A percentile compares a stretch with the other conserved stretches of the same genome.
Conservation (phyloP, 2,113 vertebrate genomes). For the Carassius auratus region DNA sequence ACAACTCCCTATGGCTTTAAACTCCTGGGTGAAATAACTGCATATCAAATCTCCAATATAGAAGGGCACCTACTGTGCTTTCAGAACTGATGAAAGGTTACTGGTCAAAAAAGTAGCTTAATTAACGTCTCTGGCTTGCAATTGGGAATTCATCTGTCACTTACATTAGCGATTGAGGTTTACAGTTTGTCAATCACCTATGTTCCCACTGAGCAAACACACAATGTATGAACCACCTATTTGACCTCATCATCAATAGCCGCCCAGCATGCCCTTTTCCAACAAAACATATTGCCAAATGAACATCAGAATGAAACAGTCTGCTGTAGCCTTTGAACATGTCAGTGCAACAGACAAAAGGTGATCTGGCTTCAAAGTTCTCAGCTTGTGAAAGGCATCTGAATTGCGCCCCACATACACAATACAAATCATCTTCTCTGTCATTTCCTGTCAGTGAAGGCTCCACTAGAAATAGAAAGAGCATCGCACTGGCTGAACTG, state of each 20-base stretch:
- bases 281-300: conserved; percentile 34
- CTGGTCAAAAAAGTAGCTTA: conserved; percentile 4
- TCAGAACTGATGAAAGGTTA: conserved; percentile 41
- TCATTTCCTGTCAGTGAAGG: conserved; percentile 60
- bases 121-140: background rate
- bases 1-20: background rate
- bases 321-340: conserved; percentile 27
- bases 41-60: conserved; percentile 29
- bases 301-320: conserved; percentile 34
- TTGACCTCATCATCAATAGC: conserved; percentile 21
- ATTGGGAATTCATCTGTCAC: conserved; percentile 35
- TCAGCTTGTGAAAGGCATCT: conserved; percentile 49
- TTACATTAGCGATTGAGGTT: conserved; percentile 14
- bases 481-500: conserved; percentile 69
- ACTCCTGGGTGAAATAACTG: conserved; percentile 3
- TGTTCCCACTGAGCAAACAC: conserved; percentile 34
- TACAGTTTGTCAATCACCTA: conserved; percentile 43
- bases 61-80: conserved; percentile 29
- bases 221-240: conserved; percentile 50
- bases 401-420: conserved; percentile 66
- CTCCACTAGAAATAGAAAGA: conserved; percentile 58
- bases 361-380: conserved; percentile 34
- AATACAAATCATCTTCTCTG: conserved; percentile 67
- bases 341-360: conserved; percentile 40
- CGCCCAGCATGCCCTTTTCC: conserved; percentile 26